These are phyloP conservation scores for Lordiphosa andalusiaca DNA, from an alignment of 2,888 invertebrate species.

Conservation along the genomic window DNA sequence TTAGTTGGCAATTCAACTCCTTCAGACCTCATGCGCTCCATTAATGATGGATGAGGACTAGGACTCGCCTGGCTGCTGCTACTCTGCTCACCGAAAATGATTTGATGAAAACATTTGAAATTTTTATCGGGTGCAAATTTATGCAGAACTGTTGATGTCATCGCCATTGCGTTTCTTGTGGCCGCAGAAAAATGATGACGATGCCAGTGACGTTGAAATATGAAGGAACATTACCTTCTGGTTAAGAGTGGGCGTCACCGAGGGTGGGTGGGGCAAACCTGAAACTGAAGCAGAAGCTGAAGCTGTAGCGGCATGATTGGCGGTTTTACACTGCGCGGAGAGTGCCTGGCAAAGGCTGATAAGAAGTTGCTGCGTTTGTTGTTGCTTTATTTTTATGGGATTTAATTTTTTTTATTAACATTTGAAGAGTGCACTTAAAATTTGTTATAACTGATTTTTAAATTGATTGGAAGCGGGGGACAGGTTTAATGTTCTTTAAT, in stretches of 20 bases:
- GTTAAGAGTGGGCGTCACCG: too few species aligned
- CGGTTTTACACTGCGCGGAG: slow-evolving; percentile 21
- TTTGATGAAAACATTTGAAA: slow-evolving; percentile 76
- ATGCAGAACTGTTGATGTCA: slow-evolving; percentile 78
- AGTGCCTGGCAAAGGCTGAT: slow-evolving; percentile 47
- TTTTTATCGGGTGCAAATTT: slow-evolving; percentile 78
- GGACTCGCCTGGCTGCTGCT: slow-evolving; percentile 13
- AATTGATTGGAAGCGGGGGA: slow-evolving; percentile 59
- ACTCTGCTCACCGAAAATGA: slow-evolving; percentile 54
- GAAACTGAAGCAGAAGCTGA: slow-evolving; percentile 8
- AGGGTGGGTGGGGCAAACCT: background rate
- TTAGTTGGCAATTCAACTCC: slow-evolving; percentile 49
- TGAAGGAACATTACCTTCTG: slow-evolving; percentile 64
- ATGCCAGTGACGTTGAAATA: slow-evolving; percentile 74
- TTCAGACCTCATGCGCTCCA: slow-evolving; percentile 51
- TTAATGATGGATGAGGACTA: slow-evolving; percentile 70
- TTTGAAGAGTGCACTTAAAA: slow-evolving; percentile 62
- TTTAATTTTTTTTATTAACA: slow-evolving; percentile 72
- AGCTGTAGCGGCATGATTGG: slow-evolving; percentile 16
- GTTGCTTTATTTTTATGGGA: slow-evolving; percentile 39
- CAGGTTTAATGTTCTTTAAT: too few species aligned
- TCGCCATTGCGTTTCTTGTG: slow-evolving; percentile 47
- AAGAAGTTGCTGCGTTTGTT: slow-evolving; percentile 40
- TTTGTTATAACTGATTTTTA: slow-evolving; percentile 73
- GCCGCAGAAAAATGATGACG: slow-evolving; percentile 70